These are phyloP conservation scores for Catharus ustulatus DNA, from an alignment of 2,797 vertebrate species.

Conservation along the genomic window DNA sequence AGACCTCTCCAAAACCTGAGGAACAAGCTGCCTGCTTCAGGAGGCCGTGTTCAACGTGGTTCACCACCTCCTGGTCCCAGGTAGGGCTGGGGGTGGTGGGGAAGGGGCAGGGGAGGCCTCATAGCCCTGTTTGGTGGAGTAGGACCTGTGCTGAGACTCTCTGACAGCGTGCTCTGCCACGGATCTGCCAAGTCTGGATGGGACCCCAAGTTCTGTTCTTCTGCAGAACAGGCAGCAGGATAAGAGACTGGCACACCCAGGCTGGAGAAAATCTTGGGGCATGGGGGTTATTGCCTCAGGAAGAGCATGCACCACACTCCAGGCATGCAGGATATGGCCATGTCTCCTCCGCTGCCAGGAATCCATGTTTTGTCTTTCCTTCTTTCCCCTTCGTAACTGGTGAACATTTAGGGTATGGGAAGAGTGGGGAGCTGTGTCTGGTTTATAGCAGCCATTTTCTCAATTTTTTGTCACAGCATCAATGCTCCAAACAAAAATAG, in stretches of 20 bases:
- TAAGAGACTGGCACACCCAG: accelerated
- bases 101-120: background rate
- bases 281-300: background rate
- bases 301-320: background rate
- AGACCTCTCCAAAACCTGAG: conserved; percentile 73
- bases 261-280: background rate
- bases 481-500: background rate
- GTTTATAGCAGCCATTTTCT: background rate
- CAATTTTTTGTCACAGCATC: background rate
- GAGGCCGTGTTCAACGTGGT: conserved; percentile 86
- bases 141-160: background rate
- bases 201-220: background rate
- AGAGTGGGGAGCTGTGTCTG: background rate
- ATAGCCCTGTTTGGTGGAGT: background rate
- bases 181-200: background rate
- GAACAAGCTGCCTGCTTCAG: conserved; percentile 80
- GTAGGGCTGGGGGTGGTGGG: conserved; percentile 60
- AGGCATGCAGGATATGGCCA: accelerated
- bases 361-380: background rate
- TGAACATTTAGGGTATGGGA: background rate
- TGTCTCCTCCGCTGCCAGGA: background rate
- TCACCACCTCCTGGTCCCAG: conserved; percentile 90
- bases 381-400: background rate
- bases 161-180: background rate
- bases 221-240: background rate